Percentiles rank a stretch among this genome's conserved stretches.
Conservation (phyloP, 2,113 vertebrate species). For the Notothenia rossii region DNA sequence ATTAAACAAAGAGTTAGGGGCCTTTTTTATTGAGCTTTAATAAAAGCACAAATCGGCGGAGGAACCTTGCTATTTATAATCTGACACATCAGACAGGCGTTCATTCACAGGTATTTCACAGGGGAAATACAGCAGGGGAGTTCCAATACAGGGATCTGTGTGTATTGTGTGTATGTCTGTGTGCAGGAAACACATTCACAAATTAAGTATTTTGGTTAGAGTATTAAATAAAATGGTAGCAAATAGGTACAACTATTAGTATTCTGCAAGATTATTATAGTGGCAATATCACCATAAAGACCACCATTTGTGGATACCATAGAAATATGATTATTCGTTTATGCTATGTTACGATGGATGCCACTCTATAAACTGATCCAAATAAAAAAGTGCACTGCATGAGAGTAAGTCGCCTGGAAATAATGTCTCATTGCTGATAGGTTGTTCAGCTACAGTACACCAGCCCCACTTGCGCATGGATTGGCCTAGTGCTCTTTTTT, state of each 20-base stretch:
- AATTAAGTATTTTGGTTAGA: background rate
- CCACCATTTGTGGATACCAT: background rate
- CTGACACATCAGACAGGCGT: background rate
- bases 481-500: conserved; percentile 71
- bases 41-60: background rate
- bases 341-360: background rate
- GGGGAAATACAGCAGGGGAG: background rate
- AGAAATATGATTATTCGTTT: background rate
- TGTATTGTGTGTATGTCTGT: background rate
- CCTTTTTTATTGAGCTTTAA: background rate
- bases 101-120: background rate
- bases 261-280: background rate
- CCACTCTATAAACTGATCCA: conserved; percentile 17
- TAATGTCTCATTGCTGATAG: conserved; percentile 76
- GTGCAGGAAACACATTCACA: background rate
- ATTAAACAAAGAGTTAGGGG: background rate
- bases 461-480: conserved; percentile 71
- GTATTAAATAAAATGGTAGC: background rate
- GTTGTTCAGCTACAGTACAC: conserved; percentile 56
- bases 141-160: background rate
- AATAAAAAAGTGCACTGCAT: conserved; percentile 51
- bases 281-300: background rate
- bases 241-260: background rate
- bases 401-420: conserved; percentile 65
- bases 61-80: conserved; percentile 5